phyloP scores from a whole-genome alignment of 2,113 vertebrate genomes.

The Choloepus hoffmanni region DNA sequence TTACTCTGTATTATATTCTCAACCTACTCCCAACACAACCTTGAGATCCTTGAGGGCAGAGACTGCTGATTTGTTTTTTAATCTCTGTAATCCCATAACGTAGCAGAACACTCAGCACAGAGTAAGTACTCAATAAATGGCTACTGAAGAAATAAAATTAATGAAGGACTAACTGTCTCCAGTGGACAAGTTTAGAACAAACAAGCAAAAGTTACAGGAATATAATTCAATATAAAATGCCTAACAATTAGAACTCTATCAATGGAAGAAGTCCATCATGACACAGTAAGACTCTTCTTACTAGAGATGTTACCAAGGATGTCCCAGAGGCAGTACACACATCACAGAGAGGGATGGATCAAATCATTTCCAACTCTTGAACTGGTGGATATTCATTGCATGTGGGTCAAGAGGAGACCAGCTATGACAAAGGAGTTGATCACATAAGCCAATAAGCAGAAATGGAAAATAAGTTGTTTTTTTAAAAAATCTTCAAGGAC shows the following conservation, averaged over 20 bases:
- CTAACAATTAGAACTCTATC: neutral
- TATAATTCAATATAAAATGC: neutral
- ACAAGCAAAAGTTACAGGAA: neutral
- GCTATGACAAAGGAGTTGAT: neutral
- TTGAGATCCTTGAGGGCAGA: neutral
- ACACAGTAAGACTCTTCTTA: neutral
- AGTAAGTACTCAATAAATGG: neutral
- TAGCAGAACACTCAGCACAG: neutral
- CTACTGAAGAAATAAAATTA: slow-evolving; percentile 25
- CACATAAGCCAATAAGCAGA: slow-evolving; percentile 31
- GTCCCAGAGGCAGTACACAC: neutral
- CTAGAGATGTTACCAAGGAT: neutral
- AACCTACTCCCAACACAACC: neutral
- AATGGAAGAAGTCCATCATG: neutral
- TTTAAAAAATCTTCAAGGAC: slow-evolving; percentile 9
- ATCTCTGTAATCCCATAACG: neutral
- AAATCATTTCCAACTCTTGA: neutral
- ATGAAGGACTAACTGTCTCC: neutral
- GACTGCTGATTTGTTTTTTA: neutral
- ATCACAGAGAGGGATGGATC: neutral
- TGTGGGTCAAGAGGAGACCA: neutral
- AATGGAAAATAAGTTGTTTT: neutral
- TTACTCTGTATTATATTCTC: slow-evolving; percentile 29
- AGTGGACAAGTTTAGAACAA: slow-evolving; percentile 16
- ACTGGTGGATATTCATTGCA: neutral